These are phyloP conservation scores for Brachionus calyciflorus DNA, from an alignment of 1,140 invertebrate species.

Conservation along the genomic window DNA sequence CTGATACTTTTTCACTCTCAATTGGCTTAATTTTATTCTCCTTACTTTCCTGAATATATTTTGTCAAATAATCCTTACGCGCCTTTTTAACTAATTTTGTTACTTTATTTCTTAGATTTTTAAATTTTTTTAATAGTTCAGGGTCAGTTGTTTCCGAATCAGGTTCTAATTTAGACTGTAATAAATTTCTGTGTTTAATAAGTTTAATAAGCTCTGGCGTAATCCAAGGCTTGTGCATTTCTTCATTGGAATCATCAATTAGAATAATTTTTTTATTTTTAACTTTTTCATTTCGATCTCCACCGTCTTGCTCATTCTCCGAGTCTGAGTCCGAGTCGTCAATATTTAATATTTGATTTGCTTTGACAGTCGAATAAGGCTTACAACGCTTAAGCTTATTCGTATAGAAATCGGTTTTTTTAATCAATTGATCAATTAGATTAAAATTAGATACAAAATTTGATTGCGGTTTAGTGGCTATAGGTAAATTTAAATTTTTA, in stretches of 20 bases:
- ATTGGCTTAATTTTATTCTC: not conserved
- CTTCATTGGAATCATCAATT: constrained; percentile 40
- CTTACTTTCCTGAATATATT: constrained; percentile 35
- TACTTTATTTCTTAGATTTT: constrained; percentile 42
- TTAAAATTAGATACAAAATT: constrained; percentile 42
- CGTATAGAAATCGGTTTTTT: constrained; percentile 20
- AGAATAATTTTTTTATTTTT: constrained; percentile 30
- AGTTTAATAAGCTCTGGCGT: constrained; percentile 32
- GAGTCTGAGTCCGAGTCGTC: constrained; percentile 2
- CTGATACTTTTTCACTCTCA: not conserved
- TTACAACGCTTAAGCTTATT: constrained; percentile 33
- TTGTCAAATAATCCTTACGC: constrained; percentile 42
- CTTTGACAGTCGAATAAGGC: constrained; percentile 39
- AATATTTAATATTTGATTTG: constrained; percentile 7
- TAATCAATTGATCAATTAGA: constrained; percentile 16
- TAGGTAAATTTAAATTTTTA: constrained; percentile 31
- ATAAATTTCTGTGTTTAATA: constrained; percentile 39
- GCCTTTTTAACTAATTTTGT: constrained; percentile 45
- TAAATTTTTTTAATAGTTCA: constrained; percentile 40
- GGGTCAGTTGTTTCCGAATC: not conserved
- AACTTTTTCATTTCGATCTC: not conserved
- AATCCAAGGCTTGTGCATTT: constrained; percentile 44
- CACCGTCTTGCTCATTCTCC: not conserved
- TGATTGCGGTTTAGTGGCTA: constrained; percentile 27
- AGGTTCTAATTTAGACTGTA: constrained; percentile 10